Base-by-base conservation (phyloP, 2,888 invertebrate species). In the Liopterus haemorrhoidalis region DNA sequence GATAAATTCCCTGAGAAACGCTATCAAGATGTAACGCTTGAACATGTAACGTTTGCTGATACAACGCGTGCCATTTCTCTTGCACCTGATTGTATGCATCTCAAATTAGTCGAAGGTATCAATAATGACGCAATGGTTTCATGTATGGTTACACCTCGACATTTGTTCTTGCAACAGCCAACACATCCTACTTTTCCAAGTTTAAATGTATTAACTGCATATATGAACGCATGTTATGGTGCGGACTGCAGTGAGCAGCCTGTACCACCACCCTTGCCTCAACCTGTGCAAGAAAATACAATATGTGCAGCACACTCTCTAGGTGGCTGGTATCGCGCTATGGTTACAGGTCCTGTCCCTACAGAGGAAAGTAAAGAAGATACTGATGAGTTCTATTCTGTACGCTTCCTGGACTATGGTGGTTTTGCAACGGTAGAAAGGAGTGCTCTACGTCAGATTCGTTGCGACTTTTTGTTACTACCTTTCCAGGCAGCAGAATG, bases 401-500 rank as follows among this genome's bases (percentile, higher is more conserved):
- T 95, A 44, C 86, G 86, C 69, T 84, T 91, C 65, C 82, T 97
- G 38, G 99, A 99, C 72, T 92, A 91, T 60, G 99, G 99, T 36
- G 97, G 97, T 38, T 97, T 87, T 68, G 79, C 83, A 60, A 78
- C 78, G 47, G 77, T 94, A 42, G 79, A 81, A 57, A 82, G 84
- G 55, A 73, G 78, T 43, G 76, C 80, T 54, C 78, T 97, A 62
- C 81, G 90, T 63, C 94, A 96, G 72, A 94, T 99, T 56, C 79
- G 93, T 58, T 83, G 83, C 41, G 95, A 97, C 70, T 95, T 93
- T 67, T 84, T 95, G 78, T 75, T 82, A 46, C 74, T 96, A 66
- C 97, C 97, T 41, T 97, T 97, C 79, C 96, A 97, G 78, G 92
- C 96, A 46, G 85, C 90, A 36, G 97, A 99, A 73, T 92, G 95